Evolutionary conservation across 2,888 invertebrate species (phyloP).

Genomic region (Dolichomitus sp.): DNA sequence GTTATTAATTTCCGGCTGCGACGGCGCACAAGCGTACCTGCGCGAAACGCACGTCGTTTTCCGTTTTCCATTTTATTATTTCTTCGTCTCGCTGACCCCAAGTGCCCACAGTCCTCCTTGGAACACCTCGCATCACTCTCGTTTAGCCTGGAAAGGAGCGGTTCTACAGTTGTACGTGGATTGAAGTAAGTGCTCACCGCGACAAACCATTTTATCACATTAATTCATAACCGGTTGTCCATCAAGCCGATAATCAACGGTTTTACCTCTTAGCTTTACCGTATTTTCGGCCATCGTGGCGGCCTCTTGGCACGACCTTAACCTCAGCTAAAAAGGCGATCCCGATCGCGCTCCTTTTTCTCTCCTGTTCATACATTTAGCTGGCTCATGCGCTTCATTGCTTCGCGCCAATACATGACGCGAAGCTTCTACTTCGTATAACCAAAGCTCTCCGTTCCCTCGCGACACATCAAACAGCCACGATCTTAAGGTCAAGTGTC

Average conservation of each 20-base stretch:
- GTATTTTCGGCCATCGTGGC: slow-evolving; percentile 79
- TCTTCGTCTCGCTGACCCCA: slow-evolving; percentile 79
- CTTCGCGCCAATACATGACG: background rate
- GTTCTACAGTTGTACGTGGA: slow-evolving; percentile 82
- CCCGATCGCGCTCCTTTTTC: slow-evolving; percentile 51
- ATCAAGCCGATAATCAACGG: background rate
- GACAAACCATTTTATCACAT: slow-evolving; percentile 40
- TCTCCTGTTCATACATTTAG: slow-evolving; percentile 19
- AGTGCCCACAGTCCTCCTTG: slow-evolving; percentile 79
- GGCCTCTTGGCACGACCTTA: slow-evolving; percentile 77
- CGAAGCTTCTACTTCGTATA: background rate
- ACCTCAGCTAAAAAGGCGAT: slow-evolving; percentile 74
- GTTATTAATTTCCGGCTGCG: slow-evolving; percentile 61
- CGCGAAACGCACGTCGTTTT: slow-evolving; percentile 61
- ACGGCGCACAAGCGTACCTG: slow-evolving; percentile 59
- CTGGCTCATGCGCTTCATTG: background rate
- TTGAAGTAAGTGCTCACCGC: slow-evolving; percentile 77
- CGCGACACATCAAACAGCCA: background rate
- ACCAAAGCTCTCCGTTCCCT: background rate
- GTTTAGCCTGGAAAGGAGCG: slow-evolving; percentile 78
- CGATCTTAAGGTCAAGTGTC: slow-evolving; percentile 69
- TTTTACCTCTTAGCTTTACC: slow-evolving; percentile 18
- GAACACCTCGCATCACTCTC: slow-evolving; percentile 75
- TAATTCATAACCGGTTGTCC: background rate
- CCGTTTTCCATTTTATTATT: slow-evolving; percentile 72